Evolutionary conservation across 2,888 invertebrate species (phyloP).

Genomic region (Rhopalosiphum nymphaeae): DNA sequence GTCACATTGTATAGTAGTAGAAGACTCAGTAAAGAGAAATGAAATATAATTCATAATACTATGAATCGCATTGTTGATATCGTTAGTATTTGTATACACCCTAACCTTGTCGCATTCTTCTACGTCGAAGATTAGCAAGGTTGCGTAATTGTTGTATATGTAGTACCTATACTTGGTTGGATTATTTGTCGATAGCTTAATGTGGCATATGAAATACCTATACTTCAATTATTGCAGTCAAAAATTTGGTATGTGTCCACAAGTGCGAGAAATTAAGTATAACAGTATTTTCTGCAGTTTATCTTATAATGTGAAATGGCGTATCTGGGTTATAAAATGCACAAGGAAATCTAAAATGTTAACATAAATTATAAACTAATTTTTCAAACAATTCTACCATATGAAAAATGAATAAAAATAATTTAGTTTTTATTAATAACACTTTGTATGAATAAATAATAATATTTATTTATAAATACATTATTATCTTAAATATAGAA

Average conservation of each 20-base stretch:
- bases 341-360: background rate
- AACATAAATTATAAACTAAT: background rate
- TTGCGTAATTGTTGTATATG: conserved; percentile 33
- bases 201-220: background rate
- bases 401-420: background rate
- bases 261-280: background rate
- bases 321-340: background rate
- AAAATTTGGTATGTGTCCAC: background rate
- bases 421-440: background rate
- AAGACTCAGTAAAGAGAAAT: background rate
- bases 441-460: background rate
- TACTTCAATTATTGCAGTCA: background rate
- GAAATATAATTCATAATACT: conserved; percentile 28
- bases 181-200: conserved; percentile 18
- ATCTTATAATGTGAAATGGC: background rate
- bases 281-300: background rate
- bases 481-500: background rate
- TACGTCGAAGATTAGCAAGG: conserved; percentile 33
- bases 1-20: conserved; percentile 35
- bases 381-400: background rate
- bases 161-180: background rate
- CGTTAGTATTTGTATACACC: background rate
- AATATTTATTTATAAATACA: background rate
- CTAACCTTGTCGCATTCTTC: conserved; percentile 53
- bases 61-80: conserved; percentile 38